Evolutionary conservation across 2,888 invertebrate species (phyloP).

Genomic region (Ethmia dodecea): DNA sequence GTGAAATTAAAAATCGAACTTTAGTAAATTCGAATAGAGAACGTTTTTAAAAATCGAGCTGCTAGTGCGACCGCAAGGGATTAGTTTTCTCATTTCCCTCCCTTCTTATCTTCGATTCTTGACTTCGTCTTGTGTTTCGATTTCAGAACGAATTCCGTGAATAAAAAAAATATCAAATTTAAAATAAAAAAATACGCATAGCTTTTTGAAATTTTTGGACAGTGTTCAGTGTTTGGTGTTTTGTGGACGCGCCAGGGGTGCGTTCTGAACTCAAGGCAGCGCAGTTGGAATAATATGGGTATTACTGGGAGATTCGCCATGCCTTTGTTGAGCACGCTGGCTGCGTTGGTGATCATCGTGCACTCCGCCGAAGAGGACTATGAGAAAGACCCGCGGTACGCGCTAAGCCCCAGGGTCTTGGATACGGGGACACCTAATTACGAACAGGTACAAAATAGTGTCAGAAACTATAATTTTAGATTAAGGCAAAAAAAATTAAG

Average conservation of each 20-base stretch:
- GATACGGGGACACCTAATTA: constrained; percentile 41
- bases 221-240: constrained; percentile 16
- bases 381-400: constrained; percentile 32
- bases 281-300: constrained; percentile 61
- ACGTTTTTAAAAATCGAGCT: constrained; percentile 24
- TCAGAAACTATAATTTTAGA: no score
- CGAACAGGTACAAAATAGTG: constrained; percentile 66
- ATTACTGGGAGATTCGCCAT: constrained; percentile 51
- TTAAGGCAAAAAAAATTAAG: no score
- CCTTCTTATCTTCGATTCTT: constrained; percentile 29
- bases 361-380: constrained; percentile 58
- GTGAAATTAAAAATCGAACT: constrained; percentile 39
- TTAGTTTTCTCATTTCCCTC: constrained; percentile 37
- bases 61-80: constrained; percentile 20
- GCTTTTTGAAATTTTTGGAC: constrained; percentile 18
- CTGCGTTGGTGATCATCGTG: constrained; percentile 68
- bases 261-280: constrained; percentile 19
- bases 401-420: constrained; percentile 42
- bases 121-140: not conserved
- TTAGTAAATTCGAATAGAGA: constrained; percentile 19
- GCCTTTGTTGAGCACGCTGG: constrained; percentile 67
- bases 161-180: no score
- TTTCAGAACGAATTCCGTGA: no score
- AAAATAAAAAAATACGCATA: no score
- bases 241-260: constrained; percentile 21